Conservation (phyloP, 2,888 invertebrate genomes). For the Masnerella sp. region DNA sequence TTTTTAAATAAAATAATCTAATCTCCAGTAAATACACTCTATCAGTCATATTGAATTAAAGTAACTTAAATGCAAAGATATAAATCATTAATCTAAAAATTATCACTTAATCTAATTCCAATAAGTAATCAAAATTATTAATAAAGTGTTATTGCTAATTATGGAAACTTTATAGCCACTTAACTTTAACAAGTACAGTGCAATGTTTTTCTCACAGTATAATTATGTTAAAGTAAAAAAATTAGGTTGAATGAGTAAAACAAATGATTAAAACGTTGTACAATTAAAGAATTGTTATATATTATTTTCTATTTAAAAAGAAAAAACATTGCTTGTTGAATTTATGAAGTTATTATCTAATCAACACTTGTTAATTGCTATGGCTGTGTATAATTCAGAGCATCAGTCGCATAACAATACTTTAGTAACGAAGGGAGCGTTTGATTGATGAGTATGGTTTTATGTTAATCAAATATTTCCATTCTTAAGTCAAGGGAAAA, state of each 20-base stretch:
- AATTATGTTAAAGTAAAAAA: not conserved
- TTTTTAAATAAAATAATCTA: too few relatives aligned
- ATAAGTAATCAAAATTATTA: not conserved
- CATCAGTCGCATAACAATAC: too few relatives aligned
- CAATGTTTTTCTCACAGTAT: not conserved
- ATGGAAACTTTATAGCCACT: not conserved
- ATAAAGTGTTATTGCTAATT: not conserved
- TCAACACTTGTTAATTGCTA: conserved; percentile 10
- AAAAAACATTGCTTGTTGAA: not conserved
- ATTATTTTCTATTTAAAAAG: not conserved
- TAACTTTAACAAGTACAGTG: not conserved
- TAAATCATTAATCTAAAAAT: not conserved
- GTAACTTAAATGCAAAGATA: not conserved
- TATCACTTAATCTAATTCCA: not conserved
- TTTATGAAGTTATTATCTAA: conserved; percentile 14
- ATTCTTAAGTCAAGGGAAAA: not conserved
- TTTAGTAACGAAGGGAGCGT: not conserved
- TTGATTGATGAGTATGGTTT: not conserved
- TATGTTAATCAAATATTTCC: not conserved
- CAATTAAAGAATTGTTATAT: not conserved
- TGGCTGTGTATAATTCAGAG: too few relatives aligned
- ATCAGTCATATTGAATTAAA: not conserved
- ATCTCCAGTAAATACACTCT: too few relatives aligned
- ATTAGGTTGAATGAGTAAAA: not conserved
- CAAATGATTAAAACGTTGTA: not conserved